These are phyloP conservation scores for Folsomia candida DNA, from an alignment of 2,888 invertebrate species.

Conservation along the genomic window DNA sequence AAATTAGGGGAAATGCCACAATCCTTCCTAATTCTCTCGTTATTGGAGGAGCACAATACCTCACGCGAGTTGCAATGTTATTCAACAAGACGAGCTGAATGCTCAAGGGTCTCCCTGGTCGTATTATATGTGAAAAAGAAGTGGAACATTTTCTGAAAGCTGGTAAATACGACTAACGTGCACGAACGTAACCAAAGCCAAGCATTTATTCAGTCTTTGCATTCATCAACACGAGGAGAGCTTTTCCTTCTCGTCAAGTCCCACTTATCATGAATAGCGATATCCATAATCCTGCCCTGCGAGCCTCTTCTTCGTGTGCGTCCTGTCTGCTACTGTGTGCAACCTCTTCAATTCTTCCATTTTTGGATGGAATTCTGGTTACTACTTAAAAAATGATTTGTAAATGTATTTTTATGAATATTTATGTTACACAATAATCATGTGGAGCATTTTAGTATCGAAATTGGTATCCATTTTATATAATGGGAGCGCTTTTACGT, in stretches of 20 bases:
- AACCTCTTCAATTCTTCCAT: too few species aligned
- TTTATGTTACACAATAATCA: too few species aligned
- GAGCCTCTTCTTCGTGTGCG: slow-evolving; percentile 5
- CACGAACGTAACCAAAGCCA: slow-evolving; percentile 3
- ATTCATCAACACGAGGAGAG: too few species aligned
- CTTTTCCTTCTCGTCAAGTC: too few species aligned
- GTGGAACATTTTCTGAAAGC: slow-evolving; percentile 1
- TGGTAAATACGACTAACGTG: not conserved
- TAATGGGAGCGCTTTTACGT: too few species aligned
- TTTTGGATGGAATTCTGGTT: too few species aligned
- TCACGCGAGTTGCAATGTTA: not conserved
- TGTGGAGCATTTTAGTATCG: too few species aligned
- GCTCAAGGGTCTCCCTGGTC: not conserved
- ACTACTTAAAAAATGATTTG: too few species aligned
- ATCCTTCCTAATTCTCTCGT: not conserved
- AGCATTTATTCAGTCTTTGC: not conserved
- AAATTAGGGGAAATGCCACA: slow-evolving; percentile 13
- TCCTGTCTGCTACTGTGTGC: too few species aligned
- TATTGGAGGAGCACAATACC: not conserved
- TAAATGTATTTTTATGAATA: too few species aligned
- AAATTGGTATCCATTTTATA: too few species aligned
- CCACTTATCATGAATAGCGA: not conserved
- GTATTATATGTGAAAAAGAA: not conserved
- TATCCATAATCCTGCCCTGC: not conserved
- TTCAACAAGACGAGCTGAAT: not conserved